phyloP scores from a whole-genome alignment of 2,797 vertebrate genomes.

The Cuniculus paca region DNA sequence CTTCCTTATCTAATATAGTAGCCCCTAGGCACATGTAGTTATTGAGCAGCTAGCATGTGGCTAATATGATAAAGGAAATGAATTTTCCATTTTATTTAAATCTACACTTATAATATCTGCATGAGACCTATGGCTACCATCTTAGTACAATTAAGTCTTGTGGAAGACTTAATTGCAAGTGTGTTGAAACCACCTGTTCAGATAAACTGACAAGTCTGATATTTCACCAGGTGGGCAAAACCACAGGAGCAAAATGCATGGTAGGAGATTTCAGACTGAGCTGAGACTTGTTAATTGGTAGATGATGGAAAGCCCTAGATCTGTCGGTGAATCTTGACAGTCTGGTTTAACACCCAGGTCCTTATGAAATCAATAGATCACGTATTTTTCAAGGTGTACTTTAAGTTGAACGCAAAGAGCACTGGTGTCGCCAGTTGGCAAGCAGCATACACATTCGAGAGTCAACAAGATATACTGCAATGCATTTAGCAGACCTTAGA shows the following conservation, averaged over 20 bases:
- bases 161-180: neutral
- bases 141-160: neutral
- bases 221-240: neutral
- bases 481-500: neutral
- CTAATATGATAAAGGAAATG: neutral
- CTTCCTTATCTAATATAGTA: rapidly evolving
- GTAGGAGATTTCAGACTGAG: neutral
- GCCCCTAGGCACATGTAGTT: neutral
- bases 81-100: constrained; percentile 7
- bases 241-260: neutral
- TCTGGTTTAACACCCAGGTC: neutral
- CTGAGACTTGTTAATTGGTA: neutral
- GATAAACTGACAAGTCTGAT: neutral
- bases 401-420: neutral
- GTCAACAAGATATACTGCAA: neutral
- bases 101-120: neutral
- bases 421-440: neutral
- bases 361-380: neutral
- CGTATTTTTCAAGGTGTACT: neutral
- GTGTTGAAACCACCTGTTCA: neutral
- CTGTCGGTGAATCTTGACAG: neutral
- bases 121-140: neutral
- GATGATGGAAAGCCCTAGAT: neutral
- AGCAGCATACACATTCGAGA: neutral
- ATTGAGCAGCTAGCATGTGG: neutral